Evolutionary conservation across 2,888 invertebrate genomes (phyloP).

Genomic region (Octonoba sinensis): DNA sequence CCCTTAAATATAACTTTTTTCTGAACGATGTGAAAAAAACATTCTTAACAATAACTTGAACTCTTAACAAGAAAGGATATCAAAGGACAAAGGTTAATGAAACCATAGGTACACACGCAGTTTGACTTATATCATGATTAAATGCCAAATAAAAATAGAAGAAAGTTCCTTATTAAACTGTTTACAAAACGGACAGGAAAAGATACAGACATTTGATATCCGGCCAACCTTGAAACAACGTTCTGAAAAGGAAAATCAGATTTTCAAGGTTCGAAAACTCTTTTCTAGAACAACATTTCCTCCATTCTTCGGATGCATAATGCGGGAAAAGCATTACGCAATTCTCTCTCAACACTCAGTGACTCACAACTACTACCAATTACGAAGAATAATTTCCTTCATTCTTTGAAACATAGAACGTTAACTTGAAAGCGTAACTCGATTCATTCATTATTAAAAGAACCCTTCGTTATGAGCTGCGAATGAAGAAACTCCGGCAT

Average conservation of each 20-base stretch:
- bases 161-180: no score
- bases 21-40: no score
- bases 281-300: constrained; percentile 30
- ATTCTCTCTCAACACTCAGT: constrained; percentile 17
- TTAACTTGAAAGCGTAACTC: constrained; percentile 20
- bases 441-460: constrained; percentile 35
- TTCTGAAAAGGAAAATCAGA: constrained; percentile 24
- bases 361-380: constrained; percentile 10
- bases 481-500: constrained; percentile 21
- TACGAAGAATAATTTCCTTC: neutral
- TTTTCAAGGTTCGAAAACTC: constrained; percentile 26
- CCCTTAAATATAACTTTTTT: no score
- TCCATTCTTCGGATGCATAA: constrained; percentile 19
- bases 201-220: no score
- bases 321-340: constrained; percentile 9
- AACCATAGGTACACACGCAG: no score
- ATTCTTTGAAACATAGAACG: constrained; percentile 22
- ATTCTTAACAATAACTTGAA: no score
- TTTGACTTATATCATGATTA: no score
- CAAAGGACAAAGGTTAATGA: no score
- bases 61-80: no score
- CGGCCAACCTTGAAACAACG: no score
- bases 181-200: no score
- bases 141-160: no score
- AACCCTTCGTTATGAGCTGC: constrained; percentile 2